Evolutionary conservation across 1,140 invertebrate species (phyloP).

Genomic region (Ptiloglossa arizonensis): DNA sequence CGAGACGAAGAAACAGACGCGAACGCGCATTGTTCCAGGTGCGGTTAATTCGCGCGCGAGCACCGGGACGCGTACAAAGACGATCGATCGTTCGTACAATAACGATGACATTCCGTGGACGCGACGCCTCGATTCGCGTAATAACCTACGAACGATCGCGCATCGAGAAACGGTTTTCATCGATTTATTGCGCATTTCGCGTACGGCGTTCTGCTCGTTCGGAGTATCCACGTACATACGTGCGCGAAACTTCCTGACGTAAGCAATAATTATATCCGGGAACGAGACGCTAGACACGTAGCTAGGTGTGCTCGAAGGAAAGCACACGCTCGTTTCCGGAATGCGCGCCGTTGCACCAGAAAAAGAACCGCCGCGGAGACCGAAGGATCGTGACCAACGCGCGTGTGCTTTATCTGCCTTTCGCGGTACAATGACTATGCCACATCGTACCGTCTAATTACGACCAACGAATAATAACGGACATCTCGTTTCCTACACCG

Average conservation of each 20-base stretch:
- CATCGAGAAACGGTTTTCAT: not conserved
- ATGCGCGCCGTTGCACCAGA: not conserved
- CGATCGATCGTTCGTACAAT: not conserved
- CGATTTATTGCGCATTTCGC: not conserved
- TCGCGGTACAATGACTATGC: not conserved
- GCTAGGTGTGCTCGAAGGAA: slow-evolving; percentile 46
- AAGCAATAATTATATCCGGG: slow-evolving; percentile 48
- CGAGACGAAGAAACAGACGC: not conserved
- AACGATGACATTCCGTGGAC: not conserved
- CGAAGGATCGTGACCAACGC: not conserved
- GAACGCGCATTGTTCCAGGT: too few species aligned
- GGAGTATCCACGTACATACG: not conserved
- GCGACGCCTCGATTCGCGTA: not conserved
- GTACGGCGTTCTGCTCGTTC: not conserved
- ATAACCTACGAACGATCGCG: not conserved
- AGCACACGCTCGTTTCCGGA: slow-evolving; percentile 23
- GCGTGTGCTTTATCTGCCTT: not conserved
- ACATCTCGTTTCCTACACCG: not conserved
- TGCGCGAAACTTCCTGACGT: not conserved
- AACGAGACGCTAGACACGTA: slow-evolving; percentile 35
- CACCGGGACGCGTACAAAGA: not conserved
- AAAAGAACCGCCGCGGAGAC: not conserved
- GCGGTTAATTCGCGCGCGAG: too few species aligned
- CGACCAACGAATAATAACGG: not conserved
- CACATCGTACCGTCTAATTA: not conserved